These are phyloP conservation scores for Micromys minutus DNA, from an alignment of 2,113 vertebrate genomes.

Conservation along the genomic window DNA sequence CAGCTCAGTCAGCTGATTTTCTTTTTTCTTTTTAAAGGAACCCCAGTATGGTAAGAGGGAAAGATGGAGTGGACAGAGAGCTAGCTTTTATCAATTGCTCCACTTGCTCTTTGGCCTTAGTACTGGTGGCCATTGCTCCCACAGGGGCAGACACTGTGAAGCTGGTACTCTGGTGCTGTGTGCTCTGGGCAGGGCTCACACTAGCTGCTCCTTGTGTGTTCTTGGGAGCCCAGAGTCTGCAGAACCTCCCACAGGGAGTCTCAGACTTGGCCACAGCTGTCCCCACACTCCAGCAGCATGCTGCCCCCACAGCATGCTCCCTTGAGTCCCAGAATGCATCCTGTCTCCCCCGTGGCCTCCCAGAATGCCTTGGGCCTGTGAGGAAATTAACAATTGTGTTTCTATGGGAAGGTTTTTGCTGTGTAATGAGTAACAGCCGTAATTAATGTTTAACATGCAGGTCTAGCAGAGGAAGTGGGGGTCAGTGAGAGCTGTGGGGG, in stretches of 20 bases:
- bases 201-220: background rate
- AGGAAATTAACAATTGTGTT: constrained; percentile 72
- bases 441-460: constrained; percentile 82
- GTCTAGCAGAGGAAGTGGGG: constrained; percentile 41
- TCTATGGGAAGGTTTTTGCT: constrained; percentile 62
- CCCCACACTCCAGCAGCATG: background rate
- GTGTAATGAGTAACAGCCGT: constrained; percentile 75
- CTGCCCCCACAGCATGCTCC: background rate
- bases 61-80: background rate
- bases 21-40: constrained; percentile 14
- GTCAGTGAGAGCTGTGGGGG: constrained; percentile 46
- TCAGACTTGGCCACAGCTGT: background rate
- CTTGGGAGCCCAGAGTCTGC: background rate
- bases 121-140: background rate
- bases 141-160: too few relatives aligned
- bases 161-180: background rate
- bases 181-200: too few relatives aligned
- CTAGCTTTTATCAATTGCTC: background rate
- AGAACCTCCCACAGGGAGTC: background rate
- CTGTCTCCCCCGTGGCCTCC: constrained; percentile 46
- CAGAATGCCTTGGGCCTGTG: constrained; percentile 65
- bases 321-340: background rate
- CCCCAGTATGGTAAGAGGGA: background rate
- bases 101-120: background rate
- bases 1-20: constrained; percentile 5